Percentiles rank a stretch among this genome's conserved stretches.
Conservation (phyloP, 2,888 invertebrate genomes). For the Microctonus hyperodae region DNA sequence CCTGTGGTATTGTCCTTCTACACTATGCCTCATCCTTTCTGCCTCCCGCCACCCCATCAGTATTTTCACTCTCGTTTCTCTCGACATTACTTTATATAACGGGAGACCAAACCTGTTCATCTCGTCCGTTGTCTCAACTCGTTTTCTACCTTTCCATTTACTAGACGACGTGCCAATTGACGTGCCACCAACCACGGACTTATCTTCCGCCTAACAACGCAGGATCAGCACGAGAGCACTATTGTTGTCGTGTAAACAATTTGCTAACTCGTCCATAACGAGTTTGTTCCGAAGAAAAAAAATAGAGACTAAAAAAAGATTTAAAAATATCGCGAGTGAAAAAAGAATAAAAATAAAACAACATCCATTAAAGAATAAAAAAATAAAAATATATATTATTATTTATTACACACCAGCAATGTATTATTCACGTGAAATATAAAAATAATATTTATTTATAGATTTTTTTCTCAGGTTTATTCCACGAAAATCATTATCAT, state of each 20-base stretch:
- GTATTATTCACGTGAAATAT: neutral
- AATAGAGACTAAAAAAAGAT: too few relatives aligned
- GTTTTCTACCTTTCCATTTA: slow-evolving; percentile 16
- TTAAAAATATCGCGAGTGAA: too few relatives aligned
- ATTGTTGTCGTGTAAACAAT: slow-evolving; percentile 45
- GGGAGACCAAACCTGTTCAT: slow-evolving; percentile 5
- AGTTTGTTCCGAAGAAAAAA: neutral
- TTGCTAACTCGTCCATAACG: slow-evolving; percentile 33
- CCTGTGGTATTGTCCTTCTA: slow-evolving; percentile 39
- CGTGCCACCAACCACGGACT: slow-evolving; percentile 26
- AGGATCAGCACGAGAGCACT: slow-evolving; percentile 33
- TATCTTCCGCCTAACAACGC: slow-evolving; percentile 28
- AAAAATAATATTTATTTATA: neutral
- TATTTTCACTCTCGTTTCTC: slow-evolving; percentile 3
- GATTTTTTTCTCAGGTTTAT: neutral
- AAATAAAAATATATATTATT: neutral
- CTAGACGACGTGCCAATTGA: slow-evolving; percentile 1
- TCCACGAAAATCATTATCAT: neutral
- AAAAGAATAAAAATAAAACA: neutral
- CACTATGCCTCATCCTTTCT: neutral
- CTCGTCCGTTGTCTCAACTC: slow-evolving; percentile 15
- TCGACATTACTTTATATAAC: neutral
- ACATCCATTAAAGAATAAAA: neutral
- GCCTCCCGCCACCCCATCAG: neutral
- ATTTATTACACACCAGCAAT: too few relatives aligned